Conservation (phyloP, 1,140 invertebrate species). For the Ruditapes philippinarum region DNA sequence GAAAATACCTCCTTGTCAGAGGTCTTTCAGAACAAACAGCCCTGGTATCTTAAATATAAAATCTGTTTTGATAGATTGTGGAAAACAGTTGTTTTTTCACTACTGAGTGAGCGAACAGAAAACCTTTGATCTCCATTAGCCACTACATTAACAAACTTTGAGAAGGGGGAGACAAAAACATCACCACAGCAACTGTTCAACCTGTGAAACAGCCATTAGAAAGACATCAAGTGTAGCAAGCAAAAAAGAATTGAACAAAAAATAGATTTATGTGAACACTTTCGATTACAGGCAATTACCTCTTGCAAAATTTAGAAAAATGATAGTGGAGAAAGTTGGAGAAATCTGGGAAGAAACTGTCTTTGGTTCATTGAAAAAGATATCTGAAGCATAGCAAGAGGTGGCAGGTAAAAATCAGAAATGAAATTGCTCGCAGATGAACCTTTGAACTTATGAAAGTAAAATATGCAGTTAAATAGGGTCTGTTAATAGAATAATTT, state of each 20-base stretch:
- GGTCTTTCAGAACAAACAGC: not conserved
- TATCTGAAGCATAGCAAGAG: slow-evolving; percentile 22
- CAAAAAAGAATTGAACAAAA: not conserved
- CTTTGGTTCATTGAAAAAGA: slow-evolving; percentile 10
- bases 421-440: not conserved
- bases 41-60: not conserved
- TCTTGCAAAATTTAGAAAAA: not conserved
- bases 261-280: not conserved
- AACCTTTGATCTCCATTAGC: slow-evolving; percentile 7
- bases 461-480: not conserved
- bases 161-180: not conserved
- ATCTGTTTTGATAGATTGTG: not conserved
- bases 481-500: not conserved
- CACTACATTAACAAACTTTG: not conserved
- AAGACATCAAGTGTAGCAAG: slow-evolving; percentile 21
- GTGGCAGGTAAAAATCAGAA: not conserved
- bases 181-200: slow-evolving; percentile 33
- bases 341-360: not conserved
- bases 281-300: not conserved
- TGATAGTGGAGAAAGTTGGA: not conserved
- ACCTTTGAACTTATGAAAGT: slow-evolving; percentile 1
- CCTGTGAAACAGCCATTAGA: slow-evolving; percentile 38
- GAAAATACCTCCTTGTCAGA: too few relatives aligned
- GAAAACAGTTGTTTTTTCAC: slow-evolving; percentile 22
- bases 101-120: slow-evolving; percentile 5